Base-by-base conservation (phyloP, 2,113 vertebrate genomes). In the Mohoua ochrocephala region DNA sequence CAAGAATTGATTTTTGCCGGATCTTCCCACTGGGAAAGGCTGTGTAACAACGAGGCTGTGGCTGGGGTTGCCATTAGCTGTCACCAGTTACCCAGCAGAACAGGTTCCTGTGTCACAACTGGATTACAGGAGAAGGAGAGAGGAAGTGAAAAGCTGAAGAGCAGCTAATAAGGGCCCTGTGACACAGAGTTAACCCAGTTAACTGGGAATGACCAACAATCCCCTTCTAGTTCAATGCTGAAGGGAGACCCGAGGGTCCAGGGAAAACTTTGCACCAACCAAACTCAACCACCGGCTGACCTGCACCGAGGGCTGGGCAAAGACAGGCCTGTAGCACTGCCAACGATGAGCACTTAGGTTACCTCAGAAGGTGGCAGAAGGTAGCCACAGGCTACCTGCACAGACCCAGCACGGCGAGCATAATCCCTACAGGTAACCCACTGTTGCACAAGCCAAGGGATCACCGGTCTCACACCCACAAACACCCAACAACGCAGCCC, bases 121-220 rank as follows among this genome's bases (percentile, higher is more conserved):
- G 59, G 41, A 68, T 94, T 78, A 73, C 37, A 82, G 63, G 33
- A 85, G 59, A 89, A 89, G 83, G 68, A 70, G 91, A 88, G 91
- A 94, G 91, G 95, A 93, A 93, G 84, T 30, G 81, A 91, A 96
- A 95, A 95, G 89, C 86, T 68, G 39, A 84, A 59, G 68, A 54
- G 49, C 45, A 69, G 80, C 52, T 78, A 74, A 50, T 54, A 24
- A 89, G n/a, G 24, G 42, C 89, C 37, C 37, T 28, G 49, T 64
- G 64, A 82, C 87, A 81, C 39, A 47, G 39, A 20, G 61, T 27
- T 87, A 91, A 93, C 76, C 64, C 87, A 81, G 49, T 77, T 81
- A 74, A 37, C 44, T 2, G 27, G 44, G 52, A 89, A 57, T 24
- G 68, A 63, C 68, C 86, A 70, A 22, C 1, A 3, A 42, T 17